phyloP scores from a whole-genome alignment of 2,113 vertebrate species.

The Balaeniceps rex region DNA sequence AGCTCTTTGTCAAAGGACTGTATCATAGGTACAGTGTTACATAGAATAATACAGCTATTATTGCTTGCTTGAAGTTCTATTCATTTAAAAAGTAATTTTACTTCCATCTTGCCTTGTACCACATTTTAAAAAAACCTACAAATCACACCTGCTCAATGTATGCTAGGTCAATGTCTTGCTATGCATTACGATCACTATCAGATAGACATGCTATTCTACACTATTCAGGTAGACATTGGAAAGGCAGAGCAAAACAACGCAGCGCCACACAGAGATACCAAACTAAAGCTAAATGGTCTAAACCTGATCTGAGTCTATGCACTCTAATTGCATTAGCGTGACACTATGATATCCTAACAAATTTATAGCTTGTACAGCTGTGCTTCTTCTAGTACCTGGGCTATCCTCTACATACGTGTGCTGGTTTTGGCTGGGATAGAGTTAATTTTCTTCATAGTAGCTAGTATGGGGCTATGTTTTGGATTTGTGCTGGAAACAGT shows the following conservation, averaged over 20 bases:
- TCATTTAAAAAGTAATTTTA: neutral
- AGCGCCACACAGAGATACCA: neutral
- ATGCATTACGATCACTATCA: neutral
- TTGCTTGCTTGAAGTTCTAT: neutral
- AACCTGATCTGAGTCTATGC: neutral
- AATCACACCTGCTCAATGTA: neutral
- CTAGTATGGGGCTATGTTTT: no score
- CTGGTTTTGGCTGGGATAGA: no score
- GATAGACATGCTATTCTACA: neutral
- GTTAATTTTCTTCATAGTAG: no score
- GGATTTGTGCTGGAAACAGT: no score
- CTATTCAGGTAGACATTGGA: neutral
- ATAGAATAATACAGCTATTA: neutral
- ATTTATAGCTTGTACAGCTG: neutral
- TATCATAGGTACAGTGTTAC: neutral
- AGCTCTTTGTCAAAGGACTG: neutral
- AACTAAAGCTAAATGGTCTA: neutral
- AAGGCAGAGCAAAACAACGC: neutral
- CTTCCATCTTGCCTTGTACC: neutral
- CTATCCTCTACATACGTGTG: fast-evolving
- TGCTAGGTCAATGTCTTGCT: neutral
- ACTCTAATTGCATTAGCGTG: neutral
- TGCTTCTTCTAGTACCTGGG: neutral
- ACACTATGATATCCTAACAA: neutral
- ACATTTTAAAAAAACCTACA: neutral